Evolutionary conservation across 2,888 invertebrate genomes (phyloP).

Genomic region (Tuta absoluta): DNA sequence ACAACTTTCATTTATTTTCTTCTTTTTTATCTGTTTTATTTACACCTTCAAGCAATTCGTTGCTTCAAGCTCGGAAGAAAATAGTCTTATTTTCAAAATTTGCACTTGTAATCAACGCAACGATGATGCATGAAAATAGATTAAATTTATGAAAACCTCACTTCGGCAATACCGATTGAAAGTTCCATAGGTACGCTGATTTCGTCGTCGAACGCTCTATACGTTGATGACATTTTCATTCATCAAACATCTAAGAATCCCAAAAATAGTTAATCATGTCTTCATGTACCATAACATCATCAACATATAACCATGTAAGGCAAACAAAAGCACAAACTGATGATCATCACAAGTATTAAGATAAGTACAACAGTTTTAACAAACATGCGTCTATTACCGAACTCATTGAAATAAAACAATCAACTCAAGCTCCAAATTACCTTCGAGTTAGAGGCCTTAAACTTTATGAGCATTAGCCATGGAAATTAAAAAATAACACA

Average conservation of each 20-base stretch:
- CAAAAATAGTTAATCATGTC: too few relatives aligned
- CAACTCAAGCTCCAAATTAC: conserved; percentile 1
- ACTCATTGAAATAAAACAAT: conserved; percentile 18
- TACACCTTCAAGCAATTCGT: too few relatives aligned
- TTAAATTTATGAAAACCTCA: too few relatives aligned
- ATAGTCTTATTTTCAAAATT: too few relatives aligned
- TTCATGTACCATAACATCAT: neutral
- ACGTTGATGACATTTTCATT: too few relatives aligned
- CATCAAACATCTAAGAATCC: too few relatives aligned
- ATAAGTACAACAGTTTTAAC: conserved; percentile 3
- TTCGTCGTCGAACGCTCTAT: too few relatives aligned
- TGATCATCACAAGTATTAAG: neutral
- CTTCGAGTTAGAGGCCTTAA: conserved; percentile 2
- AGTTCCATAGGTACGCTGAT: too few relatives aligned
- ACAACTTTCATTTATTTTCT: conserved; percentile 68
- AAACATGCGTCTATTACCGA: conserved; percentile 18
- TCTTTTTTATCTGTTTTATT: neutral
- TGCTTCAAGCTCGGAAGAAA: too few relatives aligned
- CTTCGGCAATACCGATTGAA: too few relatives aligned
- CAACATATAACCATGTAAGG: neutral
- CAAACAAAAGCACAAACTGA: neutral
- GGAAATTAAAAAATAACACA: conserved; percentile 50
- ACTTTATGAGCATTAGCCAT: conserved; percentile 25
- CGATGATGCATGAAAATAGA: too few relatives aligned
- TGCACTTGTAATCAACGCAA: too few relatives aligned